Base-by-base conservation (phyloP, 2,797 vertebrate genomes). In the Premnoplex brunnescens region DNA sequence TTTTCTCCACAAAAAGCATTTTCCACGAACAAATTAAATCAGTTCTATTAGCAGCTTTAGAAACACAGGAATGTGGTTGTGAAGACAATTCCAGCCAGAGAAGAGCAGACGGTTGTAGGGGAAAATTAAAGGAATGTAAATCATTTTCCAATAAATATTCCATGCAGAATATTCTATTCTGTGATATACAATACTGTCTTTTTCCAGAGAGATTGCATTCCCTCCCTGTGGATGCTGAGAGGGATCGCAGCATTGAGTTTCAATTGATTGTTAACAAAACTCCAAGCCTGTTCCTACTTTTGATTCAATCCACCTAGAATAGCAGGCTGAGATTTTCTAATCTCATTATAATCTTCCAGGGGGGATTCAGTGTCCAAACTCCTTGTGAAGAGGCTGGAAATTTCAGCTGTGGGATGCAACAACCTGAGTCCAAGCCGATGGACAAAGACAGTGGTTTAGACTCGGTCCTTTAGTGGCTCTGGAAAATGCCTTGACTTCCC, bases 271-370 rank as follows among this genome's bases (percentile, higher is more conserved):
- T 89, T 96, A 96, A 92, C 93, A 94, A 95, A 93, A 95, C 76
- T 87, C 95, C 6, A n/a, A 91, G 91, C 79, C 89, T 76, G 59
- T 82, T 93, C 89, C 79, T 94, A 55, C 82, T 93, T 86, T 88
- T 94, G 92, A 91, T 88, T 94, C 95, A 96, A 97, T 94, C 95
- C 95, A 95, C 93, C 96, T 93, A 95, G 81, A 93, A 94, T 56
- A 88, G 95, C 81, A 92, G 89, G 72, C 86, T 96, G 93, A 94
- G 93, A 81, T 85, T 46, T 75, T 85, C 92, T 95, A 96, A 96
- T 96, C 95, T 96, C 82, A 88, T 97, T 96, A 94, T 94, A 91
- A 96, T 97, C 94, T 94, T 96, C 89, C 95, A 74, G 19, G 69
- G 79, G 75, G 89, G 82, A 91, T 66, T 88, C 64, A 93, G 73